A percentile compares a stretch with the other conserved stretches of the same genome.
Evolutionary conservation across 2,113 vertebrate species (phyloP).

Genomic region (Cercopithecus mona): DNA sequence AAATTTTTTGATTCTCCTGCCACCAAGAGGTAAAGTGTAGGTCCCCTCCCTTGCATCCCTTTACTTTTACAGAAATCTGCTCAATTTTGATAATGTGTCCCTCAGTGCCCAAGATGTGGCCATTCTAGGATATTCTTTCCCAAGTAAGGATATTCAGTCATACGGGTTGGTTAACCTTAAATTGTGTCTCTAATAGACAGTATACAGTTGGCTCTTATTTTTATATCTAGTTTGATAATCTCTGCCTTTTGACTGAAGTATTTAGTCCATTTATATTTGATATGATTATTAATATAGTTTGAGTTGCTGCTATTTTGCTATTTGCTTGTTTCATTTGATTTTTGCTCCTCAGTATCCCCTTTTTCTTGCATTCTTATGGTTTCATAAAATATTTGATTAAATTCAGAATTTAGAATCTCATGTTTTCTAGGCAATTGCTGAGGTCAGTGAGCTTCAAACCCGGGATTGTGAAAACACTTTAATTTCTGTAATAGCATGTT

Average conservation of each 20-base stretch:
- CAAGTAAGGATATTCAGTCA: background rate
- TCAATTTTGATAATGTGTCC: background rate
- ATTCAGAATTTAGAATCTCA: background rate
- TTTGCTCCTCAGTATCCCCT: background rate
- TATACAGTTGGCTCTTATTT: no score
- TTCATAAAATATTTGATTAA: background rate
- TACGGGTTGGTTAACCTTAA: background rate
- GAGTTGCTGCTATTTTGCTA: no score
- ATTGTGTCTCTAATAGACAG: background rate
- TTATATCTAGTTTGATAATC: no score
- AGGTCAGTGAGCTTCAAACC: background rate
- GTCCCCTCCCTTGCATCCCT: background rate
- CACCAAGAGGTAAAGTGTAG: no score
- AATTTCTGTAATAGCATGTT: background rate
- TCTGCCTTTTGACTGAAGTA: no score
- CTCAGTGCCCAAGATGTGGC: background rate
- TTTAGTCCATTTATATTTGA: no score
- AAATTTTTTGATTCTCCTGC: background rate
- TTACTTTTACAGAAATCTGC: background rate
- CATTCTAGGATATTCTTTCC: background rate
- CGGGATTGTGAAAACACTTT: background rate
- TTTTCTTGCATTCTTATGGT: background rate
- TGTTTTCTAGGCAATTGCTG: background rate
- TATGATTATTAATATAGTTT: no score
- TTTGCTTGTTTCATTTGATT: background rate